phyloP scores from a whole-genome alignment of 53 echinoderm and acorn worm genomes.

The Patiria pectinifera region DNA sequence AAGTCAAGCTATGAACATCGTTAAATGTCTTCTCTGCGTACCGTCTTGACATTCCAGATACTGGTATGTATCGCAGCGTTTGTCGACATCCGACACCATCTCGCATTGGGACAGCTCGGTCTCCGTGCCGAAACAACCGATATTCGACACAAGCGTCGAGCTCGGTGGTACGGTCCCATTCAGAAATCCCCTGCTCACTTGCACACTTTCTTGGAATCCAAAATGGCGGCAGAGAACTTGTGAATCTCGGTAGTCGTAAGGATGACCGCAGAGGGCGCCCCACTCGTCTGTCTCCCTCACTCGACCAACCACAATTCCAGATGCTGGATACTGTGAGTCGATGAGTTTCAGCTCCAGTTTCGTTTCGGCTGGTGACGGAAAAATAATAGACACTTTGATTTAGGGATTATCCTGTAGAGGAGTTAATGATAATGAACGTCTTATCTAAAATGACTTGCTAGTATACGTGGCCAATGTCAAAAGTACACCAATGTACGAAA shows the following conservation, averaged over 20 bases:
- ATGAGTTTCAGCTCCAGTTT: constrained; percentile 1
- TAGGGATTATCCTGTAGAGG: background rate
- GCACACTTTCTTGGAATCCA: background rate
- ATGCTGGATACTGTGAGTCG: background rate
- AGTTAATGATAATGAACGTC: too few species aligned
- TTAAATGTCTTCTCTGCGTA: background rate
- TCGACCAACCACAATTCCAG: background rate
- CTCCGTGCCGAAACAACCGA: constrained; percentile 4
- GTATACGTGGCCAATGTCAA: too few species aligned
- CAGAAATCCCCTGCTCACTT: background rate
- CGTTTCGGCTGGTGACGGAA: too few species aligned
- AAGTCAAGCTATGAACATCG: background rate
- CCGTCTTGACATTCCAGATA: background rate
- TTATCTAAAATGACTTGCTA: too few species aligned
- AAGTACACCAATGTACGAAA: too few species aligned
- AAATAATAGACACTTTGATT: background rate
- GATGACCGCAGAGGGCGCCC: background rate
- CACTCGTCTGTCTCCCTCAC: background rate
- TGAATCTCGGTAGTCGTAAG: background rate
- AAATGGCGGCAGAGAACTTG: constrained; percentile 3
- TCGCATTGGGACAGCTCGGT: background rate
- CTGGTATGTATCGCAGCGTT: background rate
- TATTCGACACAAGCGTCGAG: background rate
- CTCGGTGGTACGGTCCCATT: background rate
- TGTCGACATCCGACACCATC: background rate